These are phyloP conservation scores for Cerceris ruficornis DNA, from an alignment of 2,888 invertebrate genomes.

Conservation along the genomic window DNA sequence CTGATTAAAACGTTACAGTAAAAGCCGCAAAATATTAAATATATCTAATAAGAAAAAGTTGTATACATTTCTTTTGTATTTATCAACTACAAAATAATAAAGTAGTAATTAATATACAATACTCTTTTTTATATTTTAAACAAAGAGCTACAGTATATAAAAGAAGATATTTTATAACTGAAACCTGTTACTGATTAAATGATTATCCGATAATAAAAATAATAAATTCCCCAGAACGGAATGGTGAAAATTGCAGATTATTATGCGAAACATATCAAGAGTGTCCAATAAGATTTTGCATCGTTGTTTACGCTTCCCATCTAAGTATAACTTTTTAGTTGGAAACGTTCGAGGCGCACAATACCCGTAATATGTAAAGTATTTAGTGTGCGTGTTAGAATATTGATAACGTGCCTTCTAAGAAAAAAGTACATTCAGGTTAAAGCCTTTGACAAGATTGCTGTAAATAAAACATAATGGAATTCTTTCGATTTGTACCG, in stretches of 20 bases:
- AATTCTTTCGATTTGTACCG: background rate
- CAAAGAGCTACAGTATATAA: too few species aligned
- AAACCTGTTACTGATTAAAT: background rate
- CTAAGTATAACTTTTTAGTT: too few species aligned
- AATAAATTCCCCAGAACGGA: background rate
- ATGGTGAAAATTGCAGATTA: background rate
- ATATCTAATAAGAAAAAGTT: too few species aligned
- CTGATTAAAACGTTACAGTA: too few species aligned
- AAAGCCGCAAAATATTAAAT: too few species aligned
- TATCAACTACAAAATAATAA: too few species aligned
- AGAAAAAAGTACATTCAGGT: constrained; percentile 17
- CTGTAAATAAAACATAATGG: constrained; percentile 25
- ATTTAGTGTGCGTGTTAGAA: background rate
- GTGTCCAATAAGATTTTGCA: background rate
- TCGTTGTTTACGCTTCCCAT: background rate
- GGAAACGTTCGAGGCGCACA: too few species aligned
- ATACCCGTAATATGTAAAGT: background rate
- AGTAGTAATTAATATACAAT: background rate
- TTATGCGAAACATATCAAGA: background rate
- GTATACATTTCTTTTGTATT: too few species aligned
- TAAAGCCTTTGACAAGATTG: constrained; percentile 7
- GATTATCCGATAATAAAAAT: background rate
- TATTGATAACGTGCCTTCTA: constrained; percentile 10
- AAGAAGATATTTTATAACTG: background rate
- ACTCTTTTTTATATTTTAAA: too few species aligned